Conservation (phyloP, 2,888 invertebrate species). For the Amphipyra berbera region DNA sequence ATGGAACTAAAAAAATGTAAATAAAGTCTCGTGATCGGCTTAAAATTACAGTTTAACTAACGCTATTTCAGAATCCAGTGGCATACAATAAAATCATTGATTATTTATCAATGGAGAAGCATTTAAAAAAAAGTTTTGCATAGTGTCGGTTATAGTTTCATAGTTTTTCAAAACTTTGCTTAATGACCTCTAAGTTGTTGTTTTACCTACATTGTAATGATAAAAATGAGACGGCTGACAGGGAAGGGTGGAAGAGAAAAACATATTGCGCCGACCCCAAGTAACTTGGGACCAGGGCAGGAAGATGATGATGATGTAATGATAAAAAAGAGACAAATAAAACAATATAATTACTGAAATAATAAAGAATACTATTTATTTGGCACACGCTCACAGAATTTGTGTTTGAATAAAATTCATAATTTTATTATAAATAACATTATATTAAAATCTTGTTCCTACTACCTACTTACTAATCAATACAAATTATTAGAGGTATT, state of each 20-base stretch:
- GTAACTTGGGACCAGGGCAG: too few species aligned
- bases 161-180: constrained; percentile 12
- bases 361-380: constrained; percentile 9
- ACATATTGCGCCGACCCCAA: too few species aligned
- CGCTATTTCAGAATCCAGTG: constrained; percentile 5
- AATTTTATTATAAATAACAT: constrained; percentile 1
- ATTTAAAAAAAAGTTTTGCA: constrained; percentile 9
- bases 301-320: too few species aligned
- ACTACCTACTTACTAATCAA: constrained; percentile 4
- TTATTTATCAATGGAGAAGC: constrained; percentile 10
- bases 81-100: constrained; percentile 3
- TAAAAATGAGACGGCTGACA: too few species aligned
- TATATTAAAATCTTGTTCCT: constrained; percentile 7
- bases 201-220: constrained; percentile 8
- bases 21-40: constrained; percentile 3
- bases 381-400: constrained; percentile 4
- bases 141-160: constrained; percentile 4
- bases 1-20: constrained; percentile 9
- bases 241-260: too few species aligned
- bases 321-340: constrained; percentile 7
- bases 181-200: constrained; percentile 4
- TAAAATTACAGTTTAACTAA: constrained; percentile 2
- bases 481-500: constrained; percentile 3
- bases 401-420: not conserved
- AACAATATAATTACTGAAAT: constrained; percentile 8